These are phyloP conservation scores for Bufo bufo DNA, from an alignment of 2,113 vertebrate species.

Conservation along the genomic window DNA sequence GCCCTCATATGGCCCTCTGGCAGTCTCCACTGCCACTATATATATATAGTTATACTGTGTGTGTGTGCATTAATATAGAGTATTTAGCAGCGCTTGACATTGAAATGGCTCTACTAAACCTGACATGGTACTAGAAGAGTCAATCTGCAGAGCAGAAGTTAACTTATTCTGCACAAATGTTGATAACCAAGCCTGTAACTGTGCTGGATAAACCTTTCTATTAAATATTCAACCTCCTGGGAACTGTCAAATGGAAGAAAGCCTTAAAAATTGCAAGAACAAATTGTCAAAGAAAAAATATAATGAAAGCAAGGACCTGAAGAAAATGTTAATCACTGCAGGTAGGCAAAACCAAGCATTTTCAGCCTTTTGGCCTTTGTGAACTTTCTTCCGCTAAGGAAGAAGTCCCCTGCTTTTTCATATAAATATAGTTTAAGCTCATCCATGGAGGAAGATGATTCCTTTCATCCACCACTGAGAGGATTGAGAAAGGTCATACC, in stretches of 20 bases:
- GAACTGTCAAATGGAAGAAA: slow-evolving; percentile 39
- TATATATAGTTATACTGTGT: too few relatives aligned
- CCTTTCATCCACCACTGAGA: slow-evolving; percentile 56
- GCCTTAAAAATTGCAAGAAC: slow-evolving; percentile 36
- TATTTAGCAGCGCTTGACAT: neutral
- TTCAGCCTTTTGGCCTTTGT: slow-evolving; percentile 50
- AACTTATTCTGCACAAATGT: slow-evolving; percentile 25
- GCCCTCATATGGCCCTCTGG: too few relatives aligned
- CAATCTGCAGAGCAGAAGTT: slow-evolving; percentile 26
- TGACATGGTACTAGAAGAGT: neutral
- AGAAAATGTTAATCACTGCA: slow-evolving; percentile 54
- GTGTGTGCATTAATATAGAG: neutral
- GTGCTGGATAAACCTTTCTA: slow-evolving; percentile 14
- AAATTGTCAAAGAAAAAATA: slow-evolving; percentile 37
- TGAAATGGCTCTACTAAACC: neutral
- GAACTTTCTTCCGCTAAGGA: slow-evolving; percentile 51
- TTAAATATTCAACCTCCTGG: slow-evolving; percentile 33
- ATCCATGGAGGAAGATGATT: slow-evolving; percentile 54
- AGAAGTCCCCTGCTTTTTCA: slow-evolving; percentile 53
- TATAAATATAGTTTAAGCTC: slow-evolving; percentile 57
- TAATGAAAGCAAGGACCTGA: slow-evolving; percentile 39
- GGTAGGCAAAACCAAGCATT: slow-evolving; percentile 51
- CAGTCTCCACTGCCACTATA: too few relatives aligned
- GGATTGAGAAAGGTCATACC: slow-evolving; percentile 56
- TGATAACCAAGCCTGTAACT: slow-evolving; percentile 42